Base-by-base conservation (phyloP, 2,797 vertebrate species). In the Linurgus olivaceus region DNA sequence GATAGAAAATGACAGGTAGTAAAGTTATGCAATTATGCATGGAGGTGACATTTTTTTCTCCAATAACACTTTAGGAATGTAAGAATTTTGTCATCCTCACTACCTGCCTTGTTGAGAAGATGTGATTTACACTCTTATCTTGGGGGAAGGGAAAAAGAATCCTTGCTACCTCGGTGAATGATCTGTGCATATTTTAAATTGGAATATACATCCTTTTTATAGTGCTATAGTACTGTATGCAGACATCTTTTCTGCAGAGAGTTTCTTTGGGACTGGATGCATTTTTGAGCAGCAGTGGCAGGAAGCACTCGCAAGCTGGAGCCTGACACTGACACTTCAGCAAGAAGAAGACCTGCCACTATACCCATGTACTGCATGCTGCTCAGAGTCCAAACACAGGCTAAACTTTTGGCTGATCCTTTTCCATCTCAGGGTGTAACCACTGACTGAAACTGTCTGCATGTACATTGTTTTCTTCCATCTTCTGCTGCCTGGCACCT, bases 71-170 rank as follows among this genome's bases (percentile, higher is more conserved):
- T 96, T 94, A 79, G 86, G 94, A 95, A 92, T 94, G 90, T 94
- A 95, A 92, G 86, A 96, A 95, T 96, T 95, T 96, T 95, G 94
- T 91, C 89, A 96, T 93, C 68, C 86, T 93, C 89, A 87, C 88
- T 97, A 95, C 95, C 90, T 94, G 91, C 94, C 96, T 97, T 94
- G 94, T 96, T 95, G 94, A 94, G 84, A 96, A 95, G 93, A 94
- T 94, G 76, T 96, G 96, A 96, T 97, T 96, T 96, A 95, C 91
- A 88, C 82, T 91, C 74, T 94, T 96, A 88, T 95, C 93, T 94
- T 94, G 93, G 86, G 85, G 93, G 93, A 96, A 96, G 90, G 93
- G 93, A 88, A 78, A 29, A 94, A 94, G 79, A 94, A 95, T 84
- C 5, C 8, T 91, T 96, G 95, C 94, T 96, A 94, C 79, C 85